Conservation (phyloP, 2,888 invertebrate species). For the Pseudanteris insignis region DNA sequence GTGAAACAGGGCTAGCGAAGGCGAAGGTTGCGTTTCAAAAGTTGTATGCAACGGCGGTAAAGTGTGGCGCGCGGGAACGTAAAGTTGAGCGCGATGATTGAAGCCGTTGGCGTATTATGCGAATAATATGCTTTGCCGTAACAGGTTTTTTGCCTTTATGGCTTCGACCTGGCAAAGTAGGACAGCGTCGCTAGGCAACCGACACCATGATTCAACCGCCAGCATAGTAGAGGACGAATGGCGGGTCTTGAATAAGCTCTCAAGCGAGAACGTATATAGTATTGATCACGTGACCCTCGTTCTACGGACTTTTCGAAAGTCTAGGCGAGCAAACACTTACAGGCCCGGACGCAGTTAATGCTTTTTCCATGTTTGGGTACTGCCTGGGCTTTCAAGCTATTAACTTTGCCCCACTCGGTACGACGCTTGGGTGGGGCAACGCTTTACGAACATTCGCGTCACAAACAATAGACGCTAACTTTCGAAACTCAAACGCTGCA, state of each 20-base stretch:
- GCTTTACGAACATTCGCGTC: constrained; percentile 3
- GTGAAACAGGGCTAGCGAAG: too few relatives aligned
- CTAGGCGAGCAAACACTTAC: constrained; percentile 11
- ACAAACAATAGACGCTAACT: constrained; percentile 32
- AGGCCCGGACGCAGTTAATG: constrained; percentile 1
- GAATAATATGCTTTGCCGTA: constrained; percentile 31
- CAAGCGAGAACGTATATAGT: constrained; percentile 27
- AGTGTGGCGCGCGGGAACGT: not conserved
- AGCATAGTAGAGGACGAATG: constrained; percentile 27
- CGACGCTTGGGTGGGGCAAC: constrained; percentile 15
- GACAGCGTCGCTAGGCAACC: constrained; percentile 41
- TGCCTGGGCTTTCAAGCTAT: constrained; percentile 37
- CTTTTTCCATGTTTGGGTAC: constrained; percentile 14
- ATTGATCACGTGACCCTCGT: constrained; percentile 39
- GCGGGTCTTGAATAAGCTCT: constrained; percentile 39
- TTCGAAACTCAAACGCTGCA: constrained; percentile 22
- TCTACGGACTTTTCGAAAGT: constrained; percentile 35
- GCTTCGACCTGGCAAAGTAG: constrained; percentile 35
- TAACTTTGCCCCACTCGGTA: constrained; percentile 25
- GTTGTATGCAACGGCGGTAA: too few relatives aligned
- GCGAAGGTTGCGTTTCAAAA: too few relatives aligned
- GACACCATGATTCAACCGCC: constrained; percentile 36
- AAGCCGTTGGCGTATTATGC: not conserved
- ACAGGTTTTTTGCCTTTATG: constrained; percentile 41
- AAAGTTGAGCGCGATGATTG: not conserved